A percentile compares a stretch with the other conserved stretches of the same genome.
Evolutionary conservation across 1,140 invertebrate species (phyloP).

Genomic region (Scaptomyza montana): DNA sequence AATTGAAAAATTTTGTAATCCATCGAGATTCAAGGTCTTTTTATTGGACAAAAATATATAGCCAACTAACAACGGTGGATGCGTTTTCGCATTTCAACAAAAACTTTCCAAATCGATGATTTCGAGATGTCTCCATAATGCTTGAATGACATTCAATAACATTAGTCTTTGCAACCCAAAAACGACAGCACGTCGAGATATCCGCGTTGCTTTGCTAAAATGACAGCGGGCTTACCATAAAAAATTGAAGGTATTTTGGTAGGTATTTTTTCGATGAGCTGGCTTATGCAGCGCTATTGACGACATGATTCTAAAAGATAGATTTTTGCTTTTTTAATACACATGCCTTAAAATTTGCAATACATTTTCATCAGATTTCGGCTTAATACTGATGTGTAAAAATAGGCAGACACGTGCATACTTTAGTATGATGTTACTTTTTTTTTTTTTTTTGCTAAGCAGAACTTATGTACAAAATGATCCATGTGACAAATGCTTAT

Average conservation of each 20-base stretch:
- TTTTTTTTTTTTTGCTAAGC: too few species aligned
- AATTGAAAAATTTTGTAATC: not conserved
- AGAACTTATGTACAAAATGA: too few species aligned
- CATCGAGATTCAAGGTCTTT: not conserved
- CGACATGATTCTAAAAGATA: too few species aligned
- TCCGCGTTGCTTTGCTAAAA: not conserved
- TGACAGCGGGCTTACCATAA: not conserved
- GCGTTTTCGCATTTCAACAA: not conserved
- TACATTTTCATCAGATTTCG: too few species aligned
- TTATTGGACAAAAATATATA: not conserved
- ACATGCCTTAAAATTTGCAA: too few species aligned
- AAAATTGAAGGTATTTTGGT: not conserved
- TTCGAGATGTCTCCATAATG: not conserved
- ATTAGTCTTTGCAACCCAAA: not conserved
- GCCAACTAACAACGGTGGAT: not conserved
- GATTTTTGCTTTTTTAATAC: too few species aligned
- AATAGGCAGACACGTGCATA: too few species aligned
- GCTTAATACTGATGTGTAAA: too few species aligned
- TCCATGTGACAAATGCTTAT: too few species aligned
- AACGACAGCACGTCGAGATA: not conserved
- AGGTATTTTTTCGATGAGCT: not conserved
- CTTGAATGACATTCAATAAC: conserved; percentile 1
- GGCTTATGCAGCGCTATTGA: not conserved
- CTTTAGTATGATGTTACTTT: too few species aligned
- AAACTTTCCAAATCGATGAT: not conserved